Evolutionary conservation across 1,140 invertebrate genomes (phyloP).

Genomic region (Aporrectodea caliginosa): DNA sequence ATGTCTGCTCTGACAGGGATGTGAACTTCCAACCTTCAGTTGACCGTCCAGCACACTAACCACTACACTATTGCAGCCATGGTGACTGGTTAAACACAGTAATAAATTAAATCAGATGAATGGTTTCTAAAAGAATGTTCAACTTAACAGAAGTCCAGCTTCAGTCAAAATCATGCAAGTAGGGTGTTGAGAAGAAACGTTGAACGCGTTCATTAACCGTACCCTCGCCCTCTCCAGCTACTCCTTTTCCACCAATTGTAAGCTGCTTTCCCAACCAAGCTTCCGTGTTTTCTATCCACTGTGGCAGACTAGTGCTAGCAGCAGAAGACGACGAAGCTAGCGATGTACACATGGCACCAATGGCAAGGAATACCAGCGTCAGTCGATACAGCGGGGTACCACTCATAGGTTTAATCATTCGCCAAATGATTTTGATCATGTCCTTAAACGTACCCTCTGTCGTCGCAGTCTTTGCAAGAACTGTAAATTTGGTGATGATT

Average conservation of each 20-base stretch:
- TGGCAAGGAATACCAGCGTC: conserved; percentile 11
- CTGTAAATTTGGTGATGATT: conserved; percentile 12
- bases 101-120: no score
- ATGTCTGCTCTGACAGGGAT: no score
- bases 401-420: conserved; percentile 20
- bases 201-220: conserved; percentile 12
- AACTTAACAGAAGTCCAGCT: no score
- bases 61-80: no score
- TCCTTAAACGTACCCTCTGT: conserved; percentile 28
- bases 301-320: not conserved
- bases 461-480: conserved; percentile 18
- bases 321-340: not conserved
- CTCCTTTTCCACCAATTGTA: conserved; percentile 26
- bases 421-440: conserved; percentile 30
- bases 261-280: conserved; percentile 22
- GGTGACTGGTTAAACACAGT: no score
- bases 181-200: conserved; percentile 23
- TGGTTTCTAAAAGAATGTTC: no score
- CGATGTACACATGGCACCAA: conserved; percentile 4
- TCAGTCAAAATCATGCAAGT: conserved; percentile 29
- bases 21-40: no score
- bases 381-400: not conserved
- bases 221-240: conserved; percentile 18
- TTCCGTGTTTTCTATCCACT: conserved; percentile 17
- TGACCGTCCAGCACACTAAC: no score